Percentiles rank a stretch among this genome's conserved stretches.
phyloP scores from a whole-genome alignment of 1,140 invertebrate species.

The Telenomus remus region DNA sequence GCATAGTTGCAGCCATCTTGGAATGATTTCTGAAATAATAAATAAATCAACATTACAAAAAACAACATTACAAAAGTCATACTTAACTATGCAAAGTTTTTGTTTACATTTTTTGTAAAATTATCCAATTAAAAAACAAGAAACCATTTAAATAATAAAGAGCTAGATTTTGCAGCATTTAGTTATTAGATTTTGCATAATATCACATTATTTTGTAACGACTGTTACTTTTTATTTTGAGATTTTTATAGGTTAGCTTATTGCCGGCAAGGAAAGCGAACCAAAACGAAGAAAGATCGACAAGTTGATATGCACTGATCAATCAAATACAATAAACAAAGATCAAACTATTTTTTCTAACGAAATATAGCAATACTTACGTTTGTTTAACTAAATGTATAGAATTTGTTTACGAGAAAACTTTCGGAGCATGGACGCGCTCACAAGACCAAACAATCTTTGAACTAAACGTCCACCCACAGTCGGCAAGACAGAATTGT shows the following conservation, averaged over 20 bases:
- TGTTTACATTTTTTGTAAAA: no score
- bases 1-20: slow-evolving; percentile 88
- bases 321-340: neutral
- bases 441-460: neutral
- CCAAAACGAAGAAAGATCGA: neutral
- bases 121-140: no score
- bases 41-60: neutral
- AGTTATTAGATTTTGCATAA: no score
- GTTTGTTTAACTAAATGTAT: slow-evolving; percentile 10
- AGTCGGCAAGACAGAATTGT: neutral
- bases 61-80: neutral
- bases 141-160: no score
- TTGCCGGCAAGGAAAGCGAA: slow-evolving; percentile 2
- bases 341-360: neutral
- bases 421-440: slow-evolving; percentile 19
- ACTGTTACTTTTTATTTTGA: neutral
- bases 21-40: slow-evolving; percentile 19
- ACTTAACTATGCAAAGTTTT: no score
- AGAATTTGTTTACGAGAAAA: slow-evolving; percentile 21
- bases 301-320: neutral
- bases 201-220: neutral
- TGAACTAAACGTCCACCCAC: neutral
- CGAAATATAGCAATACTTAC: slow-evolving; percentile 11
- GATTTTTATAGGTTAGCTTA: slow-evolving; percentile 19
- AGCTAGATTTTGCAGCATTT: no score